Evolutionary conservation across 2,113 vertebrate genomes (phyloP), one percentile per base, ranked within the genome.

Genomic region (Cololabis saira): DNA sequence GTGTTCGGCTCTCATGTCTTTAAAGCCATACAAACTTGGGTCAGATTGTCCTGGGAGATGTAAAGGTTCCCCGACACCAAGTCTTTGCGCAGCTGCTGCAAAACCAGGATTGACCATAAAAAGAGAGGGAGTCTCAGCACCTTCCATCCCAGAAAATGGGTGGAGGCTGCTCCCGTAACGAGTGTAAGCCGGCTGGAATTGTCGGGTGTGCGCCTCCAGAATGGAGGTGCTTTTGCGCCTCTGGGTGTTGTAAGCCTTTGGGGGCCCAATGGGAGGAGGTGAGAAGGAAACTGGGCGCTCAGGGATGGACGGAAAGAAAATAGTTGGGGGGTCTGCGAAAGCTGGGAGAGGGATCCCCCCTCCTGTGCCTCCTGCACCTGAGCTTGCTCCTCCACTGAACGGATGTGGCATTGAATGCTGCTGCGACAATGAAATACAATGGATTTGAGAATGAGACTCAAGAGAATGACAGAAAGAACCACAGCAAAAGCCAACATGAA

Each of bases 151-250:
- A 76, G 92, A 91, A 62, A 94, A 93, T 19, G 95, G 94, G 71
- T 95, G 94, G 83, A 95, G 91, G 86, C 87, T 95, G 86, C 95
- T 95, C 75, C 95, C 96, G 19, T 94, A 90, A 86, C 94, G 94
- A 73, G 95, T 90, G 89, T 95, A 94, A 75, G 94, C 87, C 12
- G 96, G 95, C 89, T 97, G 96, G 80, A 96, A 96, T 76, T 97
- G 96, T 55, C 94, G 93, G 7, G 95, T 96, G 80, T 97, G 97
- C 17, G 96, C 96, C 94, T 99, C 98, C 74, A 99, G 92, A 91
- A 97, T 95, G 79, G 98, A 99, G 67, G 97, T 98, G 92, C 97
- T 98, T 93, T 98, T 98, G 91, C 98, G 95, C 12, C 98, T 94
- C 88, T 98, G 96, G 72, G 92, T 90, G 82, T 93, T 93, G 91